Evolutionary conservation across 2,888 invertebrate genomes (phyloP).

Genomic region (Pteria penguin): DNA sequence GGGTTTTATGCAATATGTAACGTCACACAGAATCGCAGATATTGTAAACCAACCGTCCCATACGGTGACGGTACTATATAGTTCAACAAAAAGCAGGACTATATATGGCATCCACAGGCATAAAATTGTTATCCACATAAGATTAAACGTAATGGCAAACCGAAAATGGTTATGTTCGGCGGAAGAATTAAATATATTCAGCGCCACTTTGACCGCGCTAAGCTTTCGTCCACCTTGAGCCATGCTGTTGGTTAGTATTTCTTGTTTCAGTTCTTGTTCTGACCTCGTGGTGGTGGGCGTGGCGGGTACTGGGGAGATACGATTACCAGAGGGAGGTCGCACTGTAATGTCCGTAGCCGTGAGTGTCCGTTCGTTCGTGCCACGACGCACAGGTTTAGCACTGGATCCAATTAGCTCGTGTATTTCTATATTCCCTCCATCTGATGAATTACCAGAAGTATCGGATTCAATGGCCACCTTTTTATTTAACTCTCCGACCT

Average conservation of each 20-base stretch:
- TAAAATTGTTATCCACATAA: constrained; percentile 51
- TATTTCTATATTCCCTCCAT: not conserved
- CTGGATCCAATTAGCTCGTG: not conserved
- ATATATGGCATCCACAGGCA: constrained; percentile 52
- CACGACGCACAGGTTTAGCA: not conserved
- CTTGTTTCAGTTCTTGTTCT: constrained; percentile 11
- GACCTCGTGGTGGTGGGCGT: constrained; percentile 14
- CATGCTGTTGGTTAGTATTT: constrained; percentile 4
- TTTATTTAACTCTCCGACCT: constrained; percentile 17
- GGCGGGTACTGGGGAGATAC: not conserved
- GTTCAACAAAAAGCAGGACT: constrained; percentile 44
- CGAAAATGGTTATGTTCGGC: constrained; percentile 57
- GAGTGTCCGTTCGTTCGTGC: not conserved
- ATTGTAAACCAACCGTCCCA: constrained; percentile 57
- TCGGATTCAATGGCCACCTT: constrained; percentile 10
- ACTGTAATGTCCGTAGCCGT: constrained; percentile 9
- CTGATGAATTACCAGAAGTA: too few relatives aligned
- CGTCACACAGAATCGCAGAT: constrained; percentile 47
- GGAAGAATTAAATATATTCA: constrained; percentile 52
- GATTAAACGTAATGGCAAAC: constrained; percentile 54
- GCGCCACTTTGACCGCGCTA: not conserved
- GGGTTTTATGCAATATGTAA: constrained; percentile 57
- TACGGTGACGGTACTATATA: constrained; percentile 34
- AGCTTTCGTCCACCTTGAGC: not conserved
- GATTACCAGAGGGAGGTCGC: constrained; percentile 13